Evolutionary conservation across 2,888 invertebrate genomes (phyloP), one percentile per base, ranked within the genome.

Genomic region (Adelognathus sp.): DNA sequence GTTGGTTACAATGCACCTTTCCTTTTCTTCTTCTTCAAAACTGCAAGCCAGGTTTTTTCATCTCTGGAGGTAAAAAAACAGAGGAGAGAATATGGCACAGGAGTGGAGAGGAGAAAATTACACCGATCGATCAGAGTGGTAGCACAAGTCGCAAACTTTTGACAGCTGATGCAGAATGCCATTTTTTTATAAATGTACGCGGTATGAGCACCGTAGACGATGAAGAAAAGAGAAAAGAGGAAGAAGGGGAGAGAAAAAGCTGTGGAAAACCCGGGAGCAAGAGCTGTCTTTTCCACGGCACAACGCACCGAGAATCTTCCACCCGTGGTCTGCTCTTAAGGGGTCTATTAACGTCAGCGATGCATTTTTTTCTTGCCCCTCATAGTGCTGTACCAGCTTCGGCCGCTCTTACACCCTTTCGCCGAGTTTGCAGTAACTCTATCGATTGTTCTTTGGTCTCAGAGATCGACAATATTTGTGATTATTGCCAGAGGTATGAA

Each of bases 311-410:
- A 3, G 29, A 58, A 41, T 44, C 54, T 69, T 69, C 69, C 39
- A 46, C 16, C 60, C 31, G 24, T 39, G 60, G 16, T 39, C 58
- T 29, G 46, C 80, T 82, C 84, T 66, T 82, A 81, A 85, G 79
- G 80, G 82, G 85, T 86, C 87, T 87, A 88, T 88, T 88, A 88
- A 86, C 86, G 86, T 85, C 80, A 76, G 82, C 71, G 58, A 24
- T 72, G 67, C 66, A 60, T 61, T 52, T 54, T 52, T 14, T 63
- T n/a, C n/a, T n/a, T n/a, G n/a, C 36, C 29, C 52, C 33, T 33
- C 9, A 24, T n/a, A n/a, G 14, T 52, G n/a, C n/a, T n/a, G n/a
- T n/a, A n/a, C n/a, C n/a, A 63, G 3, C 52, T 46, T 60, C 61
- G 39, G 21, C 33, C 36, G 3, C 63, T 18, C 27, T 50, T 24